These are phyloP conservation scores for Coreius guichenoti DNA, from an alignment of 2,797 vertebrate species.

Conservation along the genomic window DNA sequence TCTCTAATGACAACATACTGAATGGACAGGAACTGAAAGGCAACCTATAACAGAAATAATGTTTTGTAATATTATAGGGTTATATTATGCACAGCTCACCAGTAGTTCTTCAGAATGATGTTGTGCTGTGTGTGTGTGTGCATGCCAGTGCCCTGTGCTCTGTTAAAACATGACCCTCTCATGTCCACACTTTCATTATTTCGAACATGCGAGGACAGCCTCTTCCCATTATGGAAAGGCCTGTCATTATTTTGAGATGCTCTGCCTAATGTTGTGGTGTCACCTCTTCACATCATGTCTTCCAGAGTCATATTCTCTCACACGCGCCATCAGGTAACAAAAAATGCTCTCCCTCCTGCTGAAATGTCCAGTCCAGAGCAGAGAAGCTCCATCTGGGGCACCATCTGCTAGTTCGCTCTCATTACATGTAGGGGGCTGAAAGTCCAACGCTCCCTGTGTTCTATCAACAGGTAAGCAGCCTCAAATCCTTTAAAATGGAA, in stretches of 20 bases:
- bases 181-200: constrained; percentile 48
- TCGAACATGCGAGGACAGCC: constrained; percentile 41
- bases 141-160: background rate
- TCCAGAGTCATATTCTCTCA: constrained; percentile 18
- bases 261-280: constrained; percentile 17
- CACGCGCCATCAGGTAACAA: constrained; percentile 18
- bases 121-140: constrained; percentile 22
- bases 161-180: constrained; percentile 51
- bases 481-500: constrained; percentile 8
- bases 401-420: constrained; percentile 39
- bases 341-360: constrained; percentile 21
- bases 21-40: background rate
- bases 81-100: background rate
- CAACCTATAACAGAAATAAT: background rate
- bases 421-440: constrained; percentile 18
- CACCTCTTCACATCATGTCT: background rate
- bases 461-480: constrained; percentile 28
- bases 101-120: constrained; percentile 11
- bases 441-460: background rate
- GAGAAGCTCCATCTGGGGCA: constrained; percentile 28
- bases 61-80: background rate
- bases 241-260: constrained; percentile 45
- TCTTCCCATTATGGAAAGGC: constrained; percentile 47
- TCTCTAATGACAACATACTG: background rate
- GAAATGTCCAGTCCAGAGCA: constrained; percentile 29